phyloP scores from a whole-genome alignment of 2,888 invertebrate species.

The Elgonia sp. region DNA sequence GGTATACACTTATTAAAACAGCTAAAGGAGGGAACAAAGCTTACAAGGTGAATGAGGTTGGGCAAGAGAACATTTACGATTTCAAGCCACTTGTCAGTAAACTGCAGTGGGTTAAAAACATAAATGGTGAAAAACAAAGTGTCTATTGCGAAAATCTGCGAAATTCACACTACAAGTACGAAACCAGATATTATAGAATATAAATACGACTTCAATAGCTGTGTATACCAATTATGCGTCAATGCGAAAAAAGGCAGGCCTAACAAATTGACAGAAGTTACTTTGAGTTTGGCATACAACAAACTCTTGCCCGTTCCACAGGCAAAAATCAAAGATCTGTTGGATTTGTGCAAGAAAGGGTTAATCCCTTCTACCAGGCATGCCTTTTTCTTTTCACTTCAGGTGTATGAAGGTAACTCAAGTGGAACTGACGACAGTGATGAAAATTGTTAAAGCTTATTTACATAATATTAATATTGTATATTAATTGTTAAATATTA shows the following conservation, averaged over 20 bases:
- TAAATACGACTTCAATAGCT: conserved; percentile 36
- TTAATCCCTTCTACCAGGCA: conserved; percentile 39
- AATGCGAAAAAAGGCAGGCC: conserved; percentile 32
- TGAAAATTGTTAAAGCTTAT: not conserved
- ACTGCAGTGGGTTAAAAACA: conserved; percentile 56
- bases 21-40: not conserved
- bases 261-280: conserved; percentile 19
- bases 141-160: conserved; percentile 18
- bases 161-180: conserved; percentile 12
- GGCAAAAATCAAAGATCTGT: conserved; percentile 46
- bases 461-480: not conserved
- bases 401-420: not conserved
- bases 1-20: conserved; percentile 2
- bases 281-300: conserved; percentile 18
- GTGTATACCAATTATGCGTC: conserved; percentile 3
- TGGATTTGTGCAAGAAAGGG: conserved; percentile 43
- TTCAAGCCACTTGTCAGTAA: conserved; percentile 52
- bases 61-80: conserved; percentile 11
- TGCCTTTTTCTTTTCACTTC: conserved; percentile 37
- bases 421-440: conserved; percentile 18
- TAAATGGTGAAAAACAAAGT: conserved; percentile 43
- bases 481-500: too few species aligned
- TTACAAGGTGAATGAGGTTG: conserved; percentile 9
- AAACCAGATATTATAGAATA: conserved; percentile 7
- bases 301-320: conserved; percentile 24